Percentiles rank a stretch among this genome's conserved stretches.
Conservation (phyloP, 2,113 vertebrate species). For the Euleptes europaea region DNA sequence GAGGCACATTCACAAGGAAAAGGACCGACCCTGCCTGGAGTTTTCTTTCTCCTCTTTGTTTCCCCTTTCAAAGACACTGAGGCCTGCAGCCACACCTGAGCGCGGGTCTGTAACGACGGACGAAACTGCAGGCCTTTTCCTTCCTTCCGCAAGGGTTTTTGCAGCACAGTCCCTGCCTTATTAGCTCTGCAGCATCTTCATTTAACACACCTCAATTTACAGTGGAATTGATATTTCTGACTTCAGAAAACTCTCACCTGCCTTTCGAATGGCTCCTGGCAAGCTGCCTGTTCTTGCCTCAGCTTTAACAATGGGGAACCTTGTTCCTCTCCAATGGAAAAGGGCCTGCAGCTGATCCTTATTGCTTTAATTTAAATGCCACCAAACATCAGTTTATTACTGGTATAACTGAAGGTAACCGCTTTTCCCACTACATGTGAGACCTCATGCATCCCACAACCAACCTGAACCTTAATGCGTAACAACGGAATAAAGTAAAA, state of each 20-base stretch:
- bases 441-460: conserved; percentile 45
- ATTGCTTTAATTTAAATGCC: conserved; percentile 60
- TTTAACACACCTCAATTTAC: conserved; percentile 68
- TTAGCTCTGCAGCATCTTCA: conserved; percentile 65
- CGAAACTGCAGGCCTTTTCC: conserved; percentile 27
- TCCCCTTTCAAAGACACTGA: not conserved
- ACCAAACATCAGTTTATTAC: conserved; percentile 57
- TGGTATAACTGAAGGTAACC: conserved; percentile 59
- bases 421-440: conserved; percentile 53
- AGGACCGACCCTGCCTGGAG: conserved; percentile 62
- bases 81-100: not conserved
- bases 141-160: conserved; percentile 56
- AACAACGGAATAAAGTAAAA: conserved; percentile 37
- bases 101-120: not conserved
- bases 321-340: conserved; percentile 53
- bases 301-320: conserved; percentile 60
- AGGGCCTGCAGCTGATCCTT: conserved; percentile 64
- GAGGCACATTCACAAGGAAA: conserved; percentile 37
- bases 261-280: conserved; percentile 70
- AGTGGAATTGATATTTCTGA: conserved; percentile 71
- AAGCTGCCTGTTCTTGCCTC: conserved; percentile 39
- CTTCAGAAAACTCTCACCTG: conserved; percentile 71
- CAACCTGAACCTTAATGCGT: conserved; percentile 48
- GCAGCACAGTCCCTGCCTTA: conserved; percentile 51
- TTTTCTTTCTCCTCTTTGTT: conserved; percentile 40